Evolutionary conservation across 64 coral and sea anemone species (phyloP), one percentile per base, ranked within the genome.

Genomic region (Platygyra sinensis): DNA sequence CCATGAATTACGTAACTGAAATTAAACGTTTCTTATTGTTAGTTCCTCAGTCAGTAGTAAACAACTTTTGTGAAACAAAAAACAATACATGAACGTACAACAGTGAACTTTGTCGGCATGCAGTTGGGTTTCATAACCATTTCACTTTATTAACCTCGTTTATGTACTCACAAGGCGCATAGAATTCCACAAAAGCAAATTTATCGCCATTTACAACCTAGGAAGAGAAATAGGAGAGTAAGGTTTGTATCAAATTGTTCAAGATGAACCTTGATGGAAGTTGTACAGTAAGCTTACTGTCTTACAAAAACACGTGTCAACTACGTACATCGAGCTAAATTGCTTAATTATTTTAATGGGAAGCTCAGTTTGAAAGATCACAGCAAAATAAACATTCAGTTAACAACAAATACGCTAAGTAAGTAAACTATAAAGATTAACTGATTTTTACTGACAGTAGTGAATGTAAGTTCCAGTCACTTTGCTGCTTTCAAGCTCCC

Each of bases 181-280:
- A 96, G 55, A 96, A 96, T 88, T 96, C 95, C 20, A 90, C 95
- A 77, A 96, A 84, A 62, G 87, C 95, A 94, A 96, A 96, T 75
- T 93, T 87, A 59, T 96, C 95, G 10, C 95, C 95, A 91, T 96
- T 96, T 49, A 94, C 88, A 78, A 96, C 77, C 95, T 96, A 57
- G 16, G 67, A 69, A 82, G 17, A 65, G 73, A 80, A 30, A 75
- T 17, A 31, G 52, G 22, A 83, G 27, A 73, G n/a, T n/a, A 80
- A 33, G 17, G 63, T n/a, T 17, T 17, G 80, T 9, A 12, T 57
- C 10, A 57, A 36, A 72, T 24, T 75, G 69, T n/a, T 73, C 4
- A 2, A 67, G 30, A 38, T 54, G 19, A 42, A 55, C 0, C n/a
- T 51, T 73, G 52, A 87, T 46, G 7, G 31, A 87, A 33, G 13